A percentile compares a stretch with the other conserved stretches of the same genome.
These are phyloP conservation scores for Carettochelys insculpta DNA, from an alignment of 2,113 vertebrate genomes.

Conservation along the genomic window DNA sequence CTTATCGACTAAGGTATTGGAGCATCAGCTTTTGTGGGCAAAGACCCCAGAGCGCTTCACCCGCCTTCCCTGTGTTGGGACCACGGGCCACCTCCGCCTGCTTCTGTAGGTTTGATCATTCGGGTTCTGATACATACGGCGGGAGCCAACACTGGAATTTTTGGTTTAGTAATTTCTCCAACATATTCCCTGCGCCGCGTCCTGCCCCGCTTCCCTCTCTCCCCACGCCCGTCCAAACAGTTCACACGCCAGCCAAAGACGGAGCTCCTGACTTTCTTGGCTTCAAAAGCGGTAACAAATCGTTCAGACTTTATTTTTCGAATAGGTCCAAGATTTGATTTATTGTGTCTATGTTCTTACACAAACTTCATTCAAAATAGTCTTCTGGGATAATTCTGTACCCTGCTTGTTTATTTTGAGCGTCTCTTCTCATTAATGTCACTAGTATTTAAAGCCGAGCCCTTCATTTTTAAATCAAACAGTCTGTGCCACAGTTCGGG, in stretches of 20 bases:
- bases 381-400: conserved; percentile 41
- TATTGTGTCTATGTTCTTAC: conserved; percentile 57
- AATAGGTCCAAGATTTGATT: conserved; percentile 46
- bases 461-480: not conserved
- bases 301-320: conserved; percentile 33
- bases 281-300: conserved; percentile 26
- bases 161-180: not conserved
- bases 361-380: conserved; percentile 3
- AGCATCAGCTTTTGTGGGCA: no score
- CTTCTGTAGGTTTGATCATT: not conserved
- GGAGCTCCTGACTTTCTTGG: conserved; percentile 42
- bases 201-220: not conserved
- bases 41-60: not conserved
- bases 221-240: not conserved
- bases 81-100: no score
- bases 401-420: conserved; percentile 46
- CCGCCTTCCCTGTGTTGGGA: no score
- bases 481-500: not conserved
- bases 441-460: not conserved
- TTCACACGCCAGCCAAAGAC: not conserved
- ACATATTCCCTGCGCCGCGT: not conserved
- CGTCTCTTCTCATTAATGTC: conserved; percentile 58
- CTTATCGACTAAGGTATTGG: no score
- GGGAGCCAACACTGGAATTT: not conserved
- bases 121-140: not conserved